Evolutionary conservation across 2,113 vertebrate species (phyloP).

Genomic region (Lampris incognitus): DNA sequence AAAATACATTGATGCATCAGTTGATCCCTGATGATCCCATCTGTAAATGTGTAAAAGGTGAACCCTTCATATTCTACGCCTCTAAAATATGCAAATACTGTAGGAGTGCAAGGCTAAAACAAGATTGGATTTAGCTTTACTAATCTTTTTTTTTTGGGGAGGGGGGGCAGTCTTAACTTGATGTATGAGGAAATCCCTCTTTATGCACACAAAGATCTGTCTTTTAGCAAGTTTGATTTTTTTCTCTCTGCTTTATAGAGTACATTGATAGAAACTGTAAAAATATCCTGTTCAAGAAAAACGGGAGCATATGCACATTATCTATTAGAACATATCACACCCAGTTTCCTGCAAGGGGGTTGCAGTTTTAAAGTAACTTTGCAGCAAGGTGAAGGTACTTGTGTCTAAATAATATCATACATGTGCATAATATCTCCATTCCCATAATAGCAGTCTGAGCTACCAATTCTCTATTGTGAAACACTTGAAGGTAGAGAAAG

Average conservation of each 20-base stretch:
- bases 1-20: slow-evolving; percentile 76
- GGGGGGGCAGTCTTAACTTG: slow-evolving; percentile 59
- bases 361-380: slow-evolving; percentile 32
- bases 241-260: slow-evolving; percentile 12
- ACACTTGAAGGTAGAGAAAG: background rate
- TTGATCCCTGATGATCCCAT: slow-evolving; percentile 79
- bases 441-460: background rate
- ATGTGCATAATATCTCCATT: slow-evolving; percentile 14
- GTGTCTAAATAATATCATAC: slow-evolving; percentile 45
- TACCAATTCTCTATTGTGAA: background rate
- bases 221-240: slow-evolving; percentile 26
- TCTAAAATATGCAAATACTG: slow-evolving; percentile 62
- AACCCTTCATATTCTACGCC: slow-evolving; percentile 64
- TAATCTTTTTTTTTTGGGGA: slow-evolving; percentile 60
- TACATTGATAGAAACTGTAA: slow-evolving; percentile 17
- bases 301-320: slow-evolving; percentile 17
- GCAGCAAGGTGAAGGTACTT: slow-evolving; percentile 46
- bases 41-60: slow-evolving; percentile 75
- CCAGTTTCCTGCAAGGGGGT: slow-evolving; percentile 52
- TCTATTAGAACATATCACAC: slow-evolving; percentile 26
- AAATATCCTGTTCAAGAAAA: slow-evolving; percentile 15
- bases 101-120: slow-evolving; percentile 52
- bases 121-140: slow-evolving; percentile 69
- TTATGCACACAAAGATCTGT: slow-evolving; percentile 52
- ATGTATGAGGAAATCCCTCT: slow-evolving; percentile 59